These are phyloP conservation scores for Crossocerus cetratus DNA, from an alignment of 2,888 invertebrate species.

Conservation along the genomic window DNA sequence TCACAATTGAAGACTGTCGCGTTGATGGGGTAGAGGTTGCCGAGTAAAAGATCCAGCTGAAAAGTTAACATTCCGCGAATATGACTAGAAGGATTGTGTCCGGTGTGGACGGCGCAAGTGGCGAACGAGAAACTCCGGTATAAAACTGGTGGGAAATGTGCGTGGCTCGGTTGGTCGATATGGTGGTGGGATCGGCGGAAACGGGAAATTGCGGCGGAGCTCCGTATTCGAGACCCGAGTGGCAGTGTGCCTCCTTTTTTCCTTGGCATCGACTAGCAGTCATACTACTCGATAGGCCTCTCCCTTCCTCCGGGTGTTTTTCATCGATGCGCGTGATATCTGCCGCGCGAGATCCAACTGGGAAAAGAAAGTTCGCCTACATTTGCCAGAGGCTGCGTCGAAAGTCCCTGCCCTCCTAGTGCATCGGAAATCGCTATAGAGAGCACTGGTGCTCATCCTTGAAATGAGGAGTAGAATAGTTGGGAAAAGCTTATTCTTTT, in stretches of 20 bases:
- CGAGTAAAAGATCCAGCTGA: too few relatives aligned
- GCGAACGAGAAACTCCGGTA: slow-evolving; percentile 9
- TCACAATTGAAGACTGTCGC: too few relatives aligned
- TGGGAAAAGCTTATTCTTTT: too few relatives aligned
- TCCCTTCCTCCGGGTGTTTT: slow-evolving; percentile 7
- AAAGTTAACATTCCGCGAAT: too few relatives aligned
- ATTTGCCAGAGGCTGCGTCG: background rate
- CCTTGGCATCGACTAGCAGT: background rate
- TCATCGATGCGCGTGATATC: background rate
- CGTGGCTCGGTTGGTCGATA: background rate
- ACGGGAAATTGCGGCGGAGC: slow-evolving; percentile 50
- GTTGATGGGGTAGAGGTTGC: too few relatives aligned
- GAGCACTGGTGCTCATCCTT: too few relatives aligned
- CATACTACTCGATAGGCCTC: too few relatives aligned
- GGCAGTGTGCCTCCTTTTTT: slow-evolving; percentile 4
- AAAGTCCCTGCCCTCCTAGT: background rate
- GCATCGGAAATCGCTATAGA: too few relatives aligned
- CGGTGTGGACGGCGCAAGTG: slow-evolving; percentile 13
- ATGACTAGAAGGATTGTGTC: too few relatives aligned
- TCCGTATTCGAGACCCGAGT: slow-evolving; percentile 30
- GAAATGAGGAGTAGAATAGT: too few relatives aligned
- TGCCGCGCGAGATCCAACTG: too few relatives aligned
- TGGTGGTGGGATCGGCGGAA: slow-evolving; percentile 39
- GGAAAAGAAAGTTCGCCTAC: slow-evolving; percentile 3
- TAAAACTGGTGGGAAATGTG: too few relatives aligned